phyloP scores from a whole-genome alignment of 2,113 vertebrate genomes.

The Tapirus terrestris region DNA sequence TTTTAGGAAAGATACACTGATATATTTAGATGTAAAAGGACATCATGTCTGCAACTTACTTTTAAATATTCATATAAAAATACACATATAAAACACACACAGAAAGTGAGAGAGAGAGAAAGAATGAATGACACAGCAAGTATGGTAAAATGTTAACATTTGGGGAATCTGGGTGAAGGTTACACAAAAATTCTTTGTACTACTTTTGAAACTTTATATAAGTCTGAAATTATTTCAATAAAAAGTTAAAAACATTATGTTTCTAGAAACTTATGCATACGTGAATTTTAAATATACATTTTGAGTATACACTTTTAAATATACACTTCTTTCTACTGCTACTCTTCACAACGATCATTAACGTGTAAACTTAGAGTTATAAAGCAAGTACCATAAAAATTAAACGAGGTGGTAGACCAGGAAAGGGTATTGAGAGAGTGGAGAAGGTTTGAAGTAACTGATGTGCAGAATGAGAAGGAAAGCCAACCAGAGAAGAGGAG shows the following conservation, averaged over 20 bases:
- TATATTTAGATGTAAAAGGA: neutral
- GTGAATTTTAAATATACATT: slow-evolving; percentile 10
- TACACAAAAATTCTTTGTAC: neutral
- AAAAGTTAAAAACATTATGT: neutral
- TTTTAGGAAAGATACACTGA: slow-evolving; percentile 19
- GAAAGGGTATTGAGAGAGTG: neutral
- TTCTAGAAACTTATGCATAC: neutral
- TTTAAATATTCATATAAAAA: slow-evolving; percentile 21
- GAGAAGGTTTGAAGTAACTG: neutral
- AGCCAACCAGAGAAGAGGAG: neutral
- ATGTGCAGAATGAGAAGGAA: neutral
- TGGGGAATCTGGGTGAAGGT: neutral
- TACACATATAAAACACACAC: neutral
- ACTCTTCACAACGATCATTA: neutral
- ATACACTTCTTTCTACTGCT: neutral
- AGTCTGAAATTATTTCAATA: slow-evolving; percentile 43
- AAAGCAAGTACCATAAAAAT: neutral
- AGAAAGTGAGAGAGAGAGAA: neutral
- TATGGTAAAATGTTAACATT: slow-evolving; percentile 5
- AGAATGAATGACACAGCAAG: slow-evolving; percentile 5
- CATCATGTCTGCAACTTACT: neutral
- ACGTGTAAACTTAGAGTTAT: neutral
- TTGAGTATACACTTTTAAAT: neutral
- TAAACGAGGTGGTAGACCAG: neutral
- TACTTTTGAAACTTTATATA: neutral